These are phyloP conservation scores for Melospiza georgiana DNA, from an alignment of 2,113 vertebrate species.

Conservation along the genomic window DNA sequence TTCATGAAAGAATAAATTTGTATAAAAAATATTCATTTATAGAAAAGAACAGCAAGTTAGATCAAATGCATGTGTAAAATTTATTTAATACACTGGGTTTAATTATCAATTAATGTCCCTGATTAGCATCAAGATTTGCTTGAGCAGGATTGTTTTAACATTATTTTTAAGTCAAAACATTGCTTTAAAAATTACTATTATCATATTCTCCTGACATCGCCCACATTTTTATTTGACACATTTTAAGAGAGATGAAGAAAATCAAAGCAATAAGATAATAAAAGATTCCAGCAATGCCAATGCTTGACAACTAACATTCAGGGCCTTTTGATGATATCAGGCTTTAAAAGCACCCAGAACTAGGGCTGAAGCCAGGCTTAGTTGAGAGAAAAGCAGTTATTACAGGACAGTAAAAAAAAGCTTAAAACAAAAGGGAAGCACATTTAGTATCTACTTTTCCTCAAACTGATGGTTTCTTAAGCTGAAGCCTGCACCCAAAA, in stretches of 20 bases:
- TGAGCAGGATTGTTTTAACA: background rate
- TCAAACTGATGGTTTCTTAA: background rate
- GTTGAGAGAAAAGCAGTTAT: background rate
- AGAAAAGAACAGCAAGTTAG: background rate
- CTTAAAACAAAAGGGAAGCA: background rate
- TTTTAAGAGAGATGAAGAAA: background rate
- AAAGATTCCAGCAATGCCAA: background rate
- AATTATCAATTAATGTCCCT: background rate
- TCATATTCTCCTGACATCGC: background rate
- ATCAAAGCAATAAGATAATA: conserved; percentile 19
- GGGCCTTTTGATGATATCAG: background rate
- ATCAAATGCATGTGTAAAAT: background rate
- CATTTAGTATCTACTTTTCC: background rate
- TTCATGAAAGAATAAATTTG: background rate
- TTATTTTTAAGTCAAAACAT: conserved; percentile 31
- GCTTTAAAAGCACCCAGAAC: background rate
- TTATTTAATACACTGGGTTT: background rate
- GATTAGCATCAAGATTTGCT: background rate
- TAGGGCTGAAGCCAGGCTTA: background rate
- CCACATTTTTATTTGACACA: background rate
- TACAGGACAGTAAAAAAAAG: background rate
- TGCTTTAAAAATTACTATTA: background rate
- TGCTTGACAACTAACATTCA: background rate
- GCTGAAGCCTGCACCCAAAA: background rate
- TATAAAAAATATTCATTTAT: background rate